These are phyloP conservation scores for Rhadina sibilatrix DNA, from an alignment of 2,113 vertebrate genomes.

Conservation along the genomic window DNA sequence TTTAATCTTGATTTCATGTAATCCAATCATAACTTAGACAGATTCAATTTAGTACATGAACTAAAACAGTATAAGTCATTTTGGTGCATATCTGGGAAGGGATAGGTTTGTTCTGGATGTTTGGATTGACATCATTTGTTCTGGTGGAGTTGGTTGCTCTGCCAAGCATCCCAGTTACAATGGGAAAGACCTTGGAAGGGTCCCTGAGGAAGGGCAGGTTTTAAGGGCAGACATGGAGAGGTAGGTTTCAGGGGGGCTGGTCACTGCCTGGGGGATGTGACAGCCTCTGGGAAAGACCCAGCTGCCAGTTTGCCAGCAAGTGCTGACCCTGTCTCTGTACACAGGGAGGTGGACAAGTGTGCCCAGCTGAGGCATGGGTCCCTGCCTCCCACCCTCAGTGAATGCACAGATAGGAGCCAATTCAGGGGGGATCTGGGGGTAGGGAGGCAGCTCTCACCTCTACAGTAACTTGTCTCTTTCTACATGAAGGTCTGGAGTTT, in stretches of 20 bases:
- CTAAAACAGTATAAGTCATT: background rate
- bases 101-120: background rate
- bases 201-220: background rate
- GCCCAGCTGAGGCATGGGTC: background rate
- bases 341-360: background rate
- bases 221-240: background rate
- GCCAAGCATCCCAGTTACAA: background rate
- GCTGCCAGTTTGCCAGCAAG: background rate
- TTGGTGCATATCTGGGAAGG: background rate
- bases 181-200: fast-evolving
- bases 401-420: background rate
- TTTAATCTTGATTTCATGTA: background rate
- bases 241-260: background rate
- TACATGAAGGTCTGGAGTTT: background rate
- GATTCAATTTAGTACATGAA: background rate
- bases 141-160: background rate
- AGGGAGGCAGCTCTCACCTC: background rate
- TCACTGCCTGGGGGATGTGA: background rate
- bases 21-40: background rate
- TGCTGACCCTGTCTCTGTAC: background rate
- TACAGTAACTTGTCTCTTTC: background rate
- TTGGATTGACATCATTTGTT: background rate
- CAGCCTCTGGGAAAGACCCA: background rate
- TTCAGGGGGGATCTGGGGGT: background rate
- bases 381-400: background rate